A percentile compares a stretch with the other conserved stretches of the same genome.
Evolutionary conservation across 2,797 vertebrate genomes (phyloP).

Genomic region (Distichodus sexfasciatus): DNA sequence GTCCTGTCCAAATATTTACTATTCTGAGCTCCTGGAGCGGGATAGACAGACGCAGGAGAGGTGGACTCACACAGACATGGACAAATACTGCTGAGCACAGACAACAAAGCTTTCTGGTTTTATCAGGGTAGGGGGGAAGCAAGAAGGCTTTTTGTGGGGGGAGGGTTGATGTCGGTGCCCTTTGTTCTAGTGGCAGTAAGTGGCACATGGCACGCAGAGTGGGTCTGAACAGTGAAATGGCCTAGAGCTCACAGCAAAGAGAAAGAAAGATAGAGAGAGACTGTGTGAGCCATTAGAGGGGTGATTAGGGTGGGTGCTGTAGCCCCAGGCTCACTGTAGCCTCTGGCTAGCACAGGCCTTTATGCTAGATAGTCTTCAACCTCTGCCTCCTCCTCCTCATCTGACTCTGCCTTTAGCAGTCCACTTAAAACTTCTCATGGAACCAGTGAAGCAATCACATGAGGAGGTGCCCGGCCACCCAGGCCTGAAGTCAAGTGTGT

Average conservation of each 20-base stretch:
- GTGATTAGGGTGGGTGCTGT: constrained; percentile 55
- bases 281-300: constrained; percentile 55
- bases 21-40: background rate
- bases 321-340: constrained; percentile 68
- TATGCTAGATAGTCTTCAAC: constrained; percentile 68
- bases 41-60: constrained; percentile 6
- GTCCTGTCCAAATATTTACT: constrained; percentile 33
- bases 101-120: constrained; percentile 5
- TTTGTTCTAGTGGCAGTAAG: constrained; percentile 47
- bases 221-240: constrained; percentile 9
- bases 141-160: background rate
- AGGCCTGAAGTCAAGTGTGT: constrained; percentile 11
- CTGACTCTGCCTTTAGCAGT: constrained; percentile 9
- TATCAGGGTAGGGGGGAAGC: background rate
- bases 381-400: background rate
- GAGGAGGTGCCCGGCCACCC: constrained; percentile 18
- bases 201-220: constrained; percentile 28
- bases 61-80: background rate
- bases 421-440: constrained; percentile 19
- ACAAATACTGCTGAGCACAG: background rate
- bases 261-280: too few relatives aligned
- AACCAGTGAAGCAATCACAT: constrained; percentile 33
- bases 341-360: constrained; percentile 69
- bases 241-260: constrained; percentile 29
- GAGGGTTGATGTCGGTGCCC: background rate